phyloP scores from a whole-genome alignment of 2,113 vertebrate genomes.

The Cygnus atratus region DNA sequence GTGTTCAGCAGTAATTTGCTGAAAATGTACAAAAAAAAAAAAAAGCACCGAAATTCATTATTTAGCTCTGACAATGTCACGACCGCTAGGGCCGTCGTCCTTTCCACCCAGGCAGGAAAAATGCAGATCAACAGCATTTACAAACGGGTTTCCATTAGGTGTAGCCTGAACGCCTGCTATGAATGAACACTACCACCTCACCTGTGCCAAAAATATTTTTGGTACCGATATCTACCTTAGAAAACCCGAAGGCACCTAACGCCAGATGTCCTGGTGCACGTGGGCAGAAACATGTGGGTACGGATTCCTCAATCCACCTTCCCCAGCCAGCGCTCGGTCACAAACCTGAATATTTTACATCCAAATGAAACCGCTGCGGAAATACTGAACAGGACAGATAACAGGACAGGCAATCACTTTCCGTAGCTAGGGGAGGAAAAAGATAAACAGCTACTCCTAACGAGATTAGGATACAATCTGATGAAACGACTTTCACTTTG shows the following conservation, averaged over 20 bases:
- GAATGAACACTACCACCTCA: not conserved
- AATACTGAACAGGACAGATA: not conserved
- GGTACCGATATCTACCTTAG: not conserved
- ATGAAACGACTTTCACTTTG: not conserved
- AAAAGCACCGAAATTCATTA: not conserved
- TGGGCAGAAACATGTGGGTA: rapidly evolving
- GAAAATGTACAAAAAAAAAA: not conserved
- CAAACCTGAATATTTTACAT: rapidly evolving
- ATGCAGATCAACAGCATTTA: rapidly evolving
- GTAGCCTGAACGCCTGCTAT: not conserved
- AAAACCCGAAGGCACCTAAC: not conserved
- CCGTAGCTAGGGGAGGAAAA: not conserved
- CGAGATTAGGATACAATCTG: not conserved
- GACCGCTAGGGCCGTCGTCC: not conserved
- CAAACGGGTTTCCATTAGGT: not conserved
- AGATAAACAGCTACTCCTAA: not conserved
- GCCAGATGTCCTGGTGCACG: not conserved
- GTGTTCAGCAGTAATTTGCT: slow-evolving; percentile 43
- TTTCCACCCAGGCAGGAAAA: not conserved
- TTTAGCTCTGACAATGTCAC: slow-evolving; percentile 44
- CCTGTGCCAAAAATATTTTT: rapidly evolving
- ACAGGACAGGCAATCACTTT: not conserved
- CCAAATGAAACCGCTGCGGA: not conserved
- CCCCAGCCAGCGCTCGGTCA: rapidly evolving
- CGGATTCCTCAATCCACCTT: not conserved